Percentiles rank a stretch among this genome's conserved stretches.
phyloP scores from a whole-genome alignment of 2,113 vertebrate genomes.

The Zosterops hypoxanthus region DNA sequence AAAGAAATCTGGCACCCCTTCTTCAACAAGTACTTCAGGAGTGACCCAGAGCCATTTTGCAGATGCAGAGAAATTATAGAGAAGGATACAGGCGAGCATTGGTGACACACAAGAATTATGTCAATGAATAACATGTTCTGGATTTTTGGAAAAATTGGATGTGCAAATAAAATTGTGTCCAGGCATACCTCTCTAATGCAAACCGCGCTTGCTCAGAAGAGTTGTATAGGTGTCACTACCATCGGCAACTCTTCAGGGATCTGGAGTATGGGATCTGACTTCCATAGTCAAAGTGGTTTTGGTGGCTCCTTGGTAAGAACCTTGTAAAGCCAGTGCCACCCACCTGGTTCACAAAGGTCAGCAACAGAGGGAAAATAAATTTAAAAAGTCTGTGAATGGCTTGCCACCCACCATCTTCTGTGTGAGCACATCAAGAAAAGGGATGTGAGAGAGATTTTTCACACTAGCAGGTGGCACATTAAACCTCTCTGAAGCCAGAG shows the following conservation, averaged over 20 bases:
- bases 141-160: neutral
- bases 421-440: neutral
- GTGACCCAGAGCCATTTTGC: neutral
- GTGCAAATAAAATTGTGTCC: neutral
- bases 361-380: neutral
- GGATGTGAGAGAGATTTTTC: conserved; percentile 24
- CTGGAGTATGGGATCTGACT: neutral
- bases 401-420: neutral
- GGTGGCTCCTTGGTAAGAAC: conserved; percentile 29
- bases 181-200: neutral
- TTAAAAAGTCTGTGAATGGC: neutral
- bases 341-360: neutral
- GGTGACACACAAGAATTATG: neutral
- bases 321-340: conserved; percentile 28
- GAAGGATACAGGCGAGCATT: neutral
- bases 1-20: neutral
- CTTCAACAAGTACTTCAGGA: neutral
- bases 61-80: neutral
- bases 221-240: neutral
- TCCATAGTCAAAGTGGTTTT: neutral
- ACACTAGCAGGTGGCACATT: conserved; percentile 32
- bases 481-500: conserved; percentile 7
- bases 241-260: neutral
- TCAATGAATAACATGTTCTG: neutral
- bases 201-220: conserved; percentile 3